Evolutionary conservation across 2,888 invertebrate genomes (phyloP).

Genomic region (Luperina nickerlii): DNA sequence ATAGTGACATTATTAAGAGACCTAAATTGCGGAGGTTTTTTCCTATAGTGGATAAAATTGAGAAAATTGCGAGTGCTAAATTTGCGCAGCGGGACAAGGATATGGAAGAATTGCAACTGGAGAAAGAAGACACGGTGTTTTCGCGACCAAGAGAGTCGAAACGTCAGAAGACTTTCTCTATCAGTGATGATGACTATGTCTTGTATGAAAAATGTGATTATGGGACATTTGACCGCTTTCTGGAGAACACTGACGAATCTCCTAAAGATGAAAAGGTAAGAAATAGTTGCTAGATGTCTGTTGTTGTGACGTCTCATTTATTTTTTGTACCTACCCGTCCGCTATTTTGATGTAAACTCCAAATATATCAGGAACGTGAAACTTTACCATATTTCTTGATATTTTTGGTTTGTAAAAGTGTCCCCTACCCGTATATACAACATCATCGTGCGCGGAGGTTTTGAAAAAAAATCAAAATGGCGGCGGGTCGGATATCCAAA

Average conservation of each 20-base stretch:
- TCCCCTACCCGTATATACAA: too few relatives aligned
- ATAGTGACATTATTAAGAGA: conserved; percentile 80
- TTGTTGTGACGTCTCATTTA: not conserved
- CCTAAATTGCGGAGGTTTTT: conserved; percentile 84
- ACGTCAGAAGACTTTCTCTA: conserved; percentile 83
- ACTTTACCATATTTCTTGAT: too few relatives aligned
- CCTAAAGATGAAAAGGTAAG: conserved; percentile 71
- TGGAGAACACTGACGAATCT: conserved; percentile 66
- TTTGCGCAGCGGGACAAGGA: conserved; percentile 75
- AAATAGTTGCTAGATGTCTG: conserved; percentile 10
- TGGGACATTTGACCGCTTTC: conserved; percentile 82
- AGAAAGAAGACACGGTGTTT: conserved; percentile 85
- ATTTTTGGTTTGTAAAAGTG: too few relatives aligned
- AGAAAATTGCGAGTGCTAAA: conserved; percentile 82
- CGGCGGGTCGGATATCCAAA: too few relatives aligned
- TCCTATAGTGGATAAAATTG: conserved; percentile 82
- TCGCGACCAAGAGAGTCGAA: conserved; percentile 78
- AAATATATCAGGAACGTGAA: too few relatives aligned
- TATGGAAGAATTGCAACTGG: conserved; percentile 81
- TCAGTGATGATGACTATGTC: conserved; percentile 83
- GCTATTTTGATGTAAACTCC: too few relatives aligned
- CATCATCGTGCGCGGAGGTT: too few relatives aligned
- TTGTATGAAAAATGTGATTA: conserved; percentile 87
- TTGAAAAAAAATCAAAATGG: too few relatives aligned
- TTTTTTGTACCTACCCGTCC: not conserved